Base-by-base conservation (phyloP, 2,888 invertebrate species). In the Oscheius sp. region DNA sequence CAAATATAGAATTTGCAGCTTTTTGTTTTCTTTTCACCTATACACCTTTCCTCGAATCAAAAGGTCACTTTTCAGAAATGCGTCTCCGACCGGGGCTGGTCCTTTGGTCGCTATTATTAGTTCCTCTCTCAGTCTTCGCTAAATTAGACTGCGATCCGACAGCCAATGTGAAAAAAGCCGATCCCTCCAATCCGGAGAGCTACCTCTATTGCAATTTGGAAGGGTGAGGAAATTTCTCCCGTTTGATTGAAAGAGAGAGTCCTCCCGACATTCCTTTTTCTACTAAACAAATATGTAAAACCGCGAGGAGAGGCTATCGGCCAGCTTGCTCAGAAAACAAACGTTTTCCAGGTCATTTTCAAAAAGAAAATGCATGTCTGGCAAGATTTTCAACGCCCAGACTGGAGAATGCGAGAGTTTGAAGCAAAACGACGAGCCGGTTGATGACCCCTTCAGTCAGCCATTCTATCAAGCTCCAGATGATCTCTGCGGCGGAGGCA, bases 381-480 rank as follows among this genome's bases (percentile, higher is more conserved):
- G 84, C 8, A 84, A 82, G 63, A 53, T 75, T 33, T 84, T 84
- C 75, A 82, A 84, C 67, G 45, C 73, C 34, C 74, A 72, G 53
- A 75, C 75, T 3, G 69, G 73, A 23, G 80, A 82, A 52, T 84
- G 84, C 57, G 83, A 80, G 46, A 68, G 71, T 31, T 55, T 72
- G 25, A 66, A 71, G 45, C 74, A 74, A 39, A 61, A 73, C 34
- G 73, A 79, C 63, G 71, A 71, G 50, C 74, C 75, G 17, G 46
- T 50, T 37, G 79, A 80, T 37, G 85, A 81, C 65, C 79, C 81
- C 37, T 69, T 84, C 53, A 74, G 81, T 5, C 74, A 79, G 48
- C 82, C 85, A 3, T 86, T 84, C 48, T 85, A 82, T 69, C 85
- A 85, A 67, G 85, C 85, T 6, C 85, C 85, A 83, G 85, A 85